Conservation (phyloP, 1,140 invertebrate genomes). For the Drosophila littoralis region DNA sequence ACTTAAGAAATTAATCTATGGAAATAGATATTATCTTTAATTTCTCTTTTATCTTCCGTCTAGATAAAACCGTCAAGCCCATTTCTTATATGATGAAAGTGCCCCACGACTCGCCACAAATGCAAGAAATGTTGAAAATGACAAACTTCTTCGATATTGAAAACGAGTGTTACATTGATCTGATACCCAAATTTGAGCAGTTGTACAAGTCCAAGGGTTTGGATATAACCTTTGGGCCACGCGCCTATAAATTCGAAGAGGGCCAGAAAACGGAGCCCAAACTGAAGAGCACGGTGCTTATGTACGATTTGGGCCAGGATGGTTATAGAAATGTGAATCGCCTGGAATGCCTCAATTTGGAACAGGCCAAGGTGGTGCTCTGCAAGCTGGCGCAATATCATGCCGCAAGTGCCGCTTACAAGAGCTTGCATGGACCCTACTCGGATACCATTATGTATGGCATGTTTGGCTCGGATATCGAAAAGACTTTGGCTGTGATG, state of each 20-base stretch:
- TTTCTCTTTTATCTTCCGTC: not conserved
- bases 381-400: conserved; percentile 86
- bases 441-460: conserved; percentile 40
- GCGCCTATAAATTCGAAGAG: conserved; percentile 51
- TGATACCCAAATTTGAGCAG: conserved; percentile 62
- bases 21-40: not conserved
- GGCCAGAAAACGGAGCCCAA: conserved; percentile 39
- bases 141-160: conserved; percentile 66
- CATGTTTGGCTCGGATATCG: conserved; percentile 30
- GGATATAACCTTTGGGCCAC: conserved; percentile 55
- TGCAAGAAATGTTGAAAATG: conserved; percentile 61
- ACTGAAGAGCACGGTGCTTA: conserved; percentile 68
- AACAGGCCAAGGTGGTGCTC: conserved; percentile 85
- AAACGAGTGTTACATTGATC: conserved; percentile 58
- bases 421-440: conserved; percentile 49
- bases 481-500: conserved; percentile 22
- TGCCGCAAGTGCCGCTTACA: conserved; percentile 72
- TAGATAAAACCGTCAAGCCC: conserved; percentile 55
- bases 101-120: conserved; percentile 55
- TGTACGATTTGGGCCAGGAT: conserved; percentile 85
- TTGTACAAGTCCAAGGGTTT: conserved; percentile 64
- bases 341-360: conserved; percentile 85
- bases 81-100: conserved; percentile 72
- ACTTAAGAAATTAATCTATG: too few relatives aligned
- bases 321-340: conserved; percentile 86